Evolutionary conservation across 2,113 vertebrate species (phyloP), one percentile per base, ranked within the genome.

Genomic region (Podarcis cretensis): DNA sequence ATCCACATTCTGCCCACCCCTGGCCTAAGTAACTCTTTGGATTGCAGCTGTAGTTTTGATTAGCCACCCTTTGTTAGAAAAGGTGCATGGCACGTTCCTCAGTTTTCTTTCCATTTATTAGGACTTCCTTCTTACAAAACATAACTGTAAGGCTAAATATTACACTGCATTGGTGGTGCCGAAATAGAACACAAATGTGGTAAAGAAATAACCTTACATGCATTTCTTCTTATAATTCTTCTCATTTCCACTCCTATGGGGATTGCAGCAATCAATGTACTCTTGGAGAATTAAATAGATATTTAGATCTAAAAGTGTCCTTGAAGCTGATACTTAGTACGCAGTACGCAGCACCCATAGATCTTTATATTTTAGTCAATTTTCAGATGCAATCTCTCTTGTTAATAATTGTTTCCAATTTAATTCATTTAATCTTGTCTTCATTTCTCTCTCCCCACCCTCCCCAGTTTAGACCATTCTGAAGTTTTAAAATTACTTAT

Each of bases 321-420:
- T 35, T 32, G 40, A 54, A 84, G 54, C 16, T 94, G 89, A 78
- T 59, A 84, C 69, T 16, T 86, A 54, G n/a, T 37, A 37, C 37
- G 37, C 65, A 91, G 37, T 89, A 77, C 82, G 59, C 63, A 0
- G 32, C 32, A 75, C 32, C 74, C 37, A 75, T 81, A 65, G 77
- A 89, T 76, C 77, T 76, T 57, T 73, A 59, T 65, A 85, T 35
- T 82, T 20, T 83, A 84, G 48, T 18, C 0, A 68, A 92, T 89
- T 86, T 91, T 91, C 81, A 43, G 1, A 16, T 79, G 82, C 87
- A 89, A 83, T 81, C 66, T 89, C 87, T 93, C 90, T 91, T 87
- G 87, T 79, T 94, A 94, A 92, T 87, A 93, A 93, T 89, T 93
- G 92, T 86, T 89, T 89, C 83, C 21, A 30, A 84, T 90, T 66